Evolutionary conservation across 2,113 vertebrate species (phyloP).

Genomic region (Macquaria ambigua): DNA sequence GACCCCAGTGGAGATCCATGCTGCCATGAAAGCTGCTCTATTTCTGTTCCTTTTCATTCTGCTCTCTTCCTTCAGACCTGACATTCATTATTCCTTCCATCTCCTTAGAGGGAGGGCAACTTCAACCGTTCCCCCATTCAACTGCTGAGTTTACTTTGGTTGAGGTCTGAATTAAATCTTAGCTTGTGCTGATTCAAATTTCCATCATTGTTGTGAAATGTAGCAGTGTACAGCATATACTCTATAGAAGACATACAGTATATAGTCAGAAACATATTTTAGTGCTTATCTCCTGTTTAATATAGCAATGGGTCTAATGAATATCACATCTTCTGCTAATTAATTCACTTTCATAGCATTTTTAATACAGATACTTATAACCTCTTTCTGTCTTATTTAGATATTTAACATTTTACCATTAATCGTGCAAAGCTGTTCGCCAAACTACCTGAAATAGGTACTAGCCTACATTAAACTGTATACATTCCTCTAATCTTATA

Average conservation of each 20-base stretch:
- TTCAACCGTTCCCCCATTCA: conserved; percentile 42
- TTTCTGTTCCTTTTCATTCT: conserved; percentile 79
- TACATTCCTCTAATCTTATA: neutral
- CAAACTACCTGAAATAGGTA: neutral
- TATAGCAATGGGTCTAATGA: neutral
- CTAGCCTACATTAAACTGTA: too few species aligned
- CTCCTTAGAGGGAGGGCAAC: conserved; percentile 64
- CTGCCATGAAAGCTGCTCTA: conserved; percentile 78
- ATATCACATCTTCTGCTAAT: neutral
- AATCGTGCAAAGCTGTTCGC: neutral
- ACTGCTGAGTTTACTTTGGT: conserved; percentile 59
- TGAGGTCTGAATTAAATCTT: conserved; percentile 54
- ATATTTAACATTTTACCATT: neutral
- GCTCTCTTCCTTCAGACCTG: conserved; percentile 72
- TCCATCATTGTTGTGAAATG: conserved; percentile 5
- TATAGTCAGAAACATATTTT: neutral
- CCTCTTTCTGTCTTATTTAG: neutral
- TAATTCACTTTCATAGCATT: neutral
- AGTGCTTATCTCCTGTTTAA: neutral
- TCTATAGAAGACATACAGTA: neutral
- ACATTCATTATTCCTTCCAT: conserved; percentile 76
- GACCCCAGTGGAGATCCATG: conserved; percentile 74
- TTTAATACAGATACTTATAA: neutral
- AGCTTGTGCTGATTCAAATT: conserved; percentile 48
- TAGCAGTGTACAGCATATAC: neutral